Evolutionary conservation across 2,888 invertebrate species (phyloP).

Genomic region (Andrena bucephala): DNA sequence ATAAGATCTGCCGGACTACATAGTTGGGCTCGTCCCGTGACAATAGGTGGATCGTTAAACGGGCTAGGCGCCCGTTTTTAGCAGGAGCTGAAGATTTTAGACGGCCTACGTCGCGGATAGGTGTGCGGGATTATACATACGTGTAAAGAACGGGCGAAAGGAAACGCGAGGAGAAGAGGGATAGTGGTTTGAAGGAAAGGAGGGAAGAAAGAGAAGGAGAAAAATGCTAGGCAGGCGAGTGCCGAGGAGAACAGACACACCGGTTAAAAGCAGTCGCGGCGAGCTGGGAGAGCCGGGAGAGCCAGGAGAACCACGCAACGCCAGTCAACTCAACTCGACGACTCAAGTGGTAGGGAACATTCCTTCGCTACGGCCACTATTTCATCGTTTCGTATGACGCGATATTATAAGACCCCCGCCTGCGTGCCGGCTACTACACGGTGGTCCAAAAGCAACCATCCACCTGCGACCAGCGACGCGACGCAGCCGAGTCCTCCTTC

Average conservation of each 20-base stretch:
- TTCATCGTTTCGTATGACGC: constrained; percentile 85
- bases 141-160: background rate
- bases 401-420: constrained; percentile 85
- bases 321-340: constrained; percentile 83
- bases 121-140: background rate
- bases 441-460: constrained; percentile 82
- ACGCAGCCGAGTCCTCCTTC: constrained; percentile 4
- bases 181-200: background rate
- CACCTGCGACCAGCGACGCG: constrained; percentile 61
- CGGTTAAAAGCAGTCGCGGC: constrained; percentile 77
- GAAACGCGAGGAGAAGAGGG: background rate
- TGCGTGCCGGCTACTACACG: constrained; percentile 82
- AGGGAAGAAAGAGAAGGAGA: constrained; percentile 41
- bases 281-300: constrained; percentile 64
- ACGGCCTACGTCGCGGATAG: background rate
- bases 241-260: constrained; percentile 71
- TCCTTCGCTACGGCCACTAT: constrained; percentile 84
- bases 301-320: constrained; percentile 76
- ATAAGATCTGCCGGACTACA: no score
- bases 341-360: constrained; percentile 84
- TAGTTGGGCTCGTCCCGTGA: no score
- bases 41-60: background rate
- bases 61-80: background rate
- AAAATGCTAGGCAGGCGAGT: constrained; percentile 50
- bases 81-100: background rate